Evolutionary conservation across 2,797 vertebrate genomes (phyloP), one percentile per base, ranked within the genome.

Genomic region (Decapterus maruadsi): DNA sequence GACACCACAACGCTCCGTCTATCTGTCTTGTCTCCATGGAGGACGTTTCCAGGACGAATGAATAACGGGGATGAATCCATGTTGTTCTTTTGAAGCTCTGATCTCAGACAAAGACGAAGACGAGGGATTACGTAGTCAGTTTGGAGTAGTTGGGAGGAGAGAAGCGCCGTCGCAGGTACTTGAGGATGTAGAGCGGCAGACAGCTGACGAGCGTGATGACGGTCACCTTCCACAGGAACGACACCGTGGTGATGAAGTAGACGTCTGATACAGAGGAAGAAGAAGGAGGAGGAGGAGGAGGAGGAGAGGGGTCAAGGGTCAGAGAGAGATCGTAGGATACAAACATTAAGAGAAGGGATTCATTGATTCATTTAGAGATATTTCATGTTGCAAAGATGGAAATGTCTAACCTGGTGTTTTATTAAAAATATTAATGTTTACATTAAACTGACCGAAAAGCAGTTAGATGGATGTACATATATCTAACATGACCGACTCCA

Each of bases 111-210:
- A 26, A 26, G 26, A 26, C 26, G 26, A 26, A 26, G 26, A 26
- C 1, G 26, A 26, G 26, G 26, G 26, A 26, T 26, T 92, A 93
- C 8, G 97, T 94, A 0, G 97, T 99, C 61, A 99, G 96, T 93
- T 99, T 99, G 0, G 98, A 99, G 94, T 99, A 99, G 94, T 93
- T 99, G 70, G 98, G 98, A 0, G 98, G 98, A 4, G 98, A 99
- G 94, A 99, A 99, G 73, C 97, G 96, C 70, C 97, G 84, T 6
- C 98, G 94, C 86, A 99, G 96, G 90, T 99, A 99, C 93, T 99
- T 99, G 85, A 99, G 96, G 87, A 99, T 96, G 78, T 99, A 99
- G 71, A 99, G 97, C 0, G 98, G 98, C 80, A 99, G 95, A 68
- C 98, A 99, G 96, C 98, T 99, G 90, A 99, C 96, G 90, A 99